A percentile compares a stretch with the other conserved stretches of the same genome.
Conservation (phyloP, 92 coral and sea anemone species). For the Porites divaricata region DNA sequence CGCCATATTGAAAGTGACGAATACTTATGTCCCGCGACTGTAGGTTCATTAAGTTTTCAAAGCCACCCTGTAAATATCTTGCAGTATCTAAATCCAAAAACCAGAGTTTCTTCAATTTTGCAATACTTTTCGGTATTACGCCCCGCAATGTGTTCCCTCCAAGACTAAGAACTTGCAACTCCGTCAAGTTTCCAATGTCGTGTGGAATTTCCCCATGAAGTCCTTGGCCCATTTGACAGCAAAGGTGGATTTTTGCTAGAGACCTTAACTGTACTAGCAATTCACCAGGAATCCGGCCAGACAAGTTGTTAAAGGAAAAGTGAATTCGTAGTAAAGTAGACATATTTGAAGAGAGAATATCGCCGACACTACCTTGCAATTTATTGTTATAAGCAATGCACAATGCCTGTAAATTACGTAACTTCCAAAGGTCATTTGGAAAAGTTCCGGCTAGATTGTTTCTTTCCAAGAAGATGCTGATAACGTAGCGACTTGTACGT, state of each 20-base stretch:
- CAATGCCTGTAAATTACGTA: slow-evolving; percentile 80
- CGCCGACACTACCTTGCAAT: slow-evolving; percentile 53
- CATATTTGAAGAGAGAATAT: slow-evolving; percentile 77
- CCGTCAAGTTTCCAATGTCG: slow-evolving; percentile 74
- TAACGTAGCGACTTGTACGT: slow-evolving; percentile 53
- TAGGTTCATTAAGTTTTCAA: slow-evolving; percentile 64
- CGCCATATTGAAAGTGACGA: no score
- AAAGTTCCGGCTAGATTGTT: slow-evolving; percentile 71
- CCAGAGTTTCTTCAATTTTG: slow-evolving; percentile 71
- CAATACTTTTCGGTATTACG: slow-evolving; percentile 72
- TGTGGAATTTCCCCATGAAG: slow-evolving; percentile 67
- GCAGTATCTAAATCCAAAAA: slow-evolving; percentile 77
- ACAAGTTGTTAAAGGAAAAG: slow-evolving; percentile 55
- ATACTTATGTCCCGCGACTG: no score
- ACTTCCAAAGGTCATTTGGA: slow-evolving; percentile 71
- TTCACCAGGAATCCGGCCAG: slow-evolving; percentile 67
- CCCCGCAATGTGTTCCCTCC: slow-evolving; percentile 71
- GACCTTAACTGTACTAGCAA: slow-evolving; percentile 53
- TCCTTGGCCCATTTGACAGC: slow-evolving; percentile 65
- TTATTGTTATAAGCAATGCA: slow-evolving; percentile 42
- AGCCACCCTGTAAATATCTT: slow-evolving; percentile 27
- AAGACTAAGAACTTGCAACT: slow-evolving; percentile 79
- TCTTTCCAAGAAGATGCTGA: slow-evolving; percentile 50
- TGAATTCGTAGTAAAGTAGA: slow-evolving; percentile 55
- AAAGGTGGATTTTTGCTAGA: slow-evolving; percentile 68